Evolutionary conservation across 1,140 invertebrate species (phyloP).

Genomic region (Pararge aegeria): DNA sequence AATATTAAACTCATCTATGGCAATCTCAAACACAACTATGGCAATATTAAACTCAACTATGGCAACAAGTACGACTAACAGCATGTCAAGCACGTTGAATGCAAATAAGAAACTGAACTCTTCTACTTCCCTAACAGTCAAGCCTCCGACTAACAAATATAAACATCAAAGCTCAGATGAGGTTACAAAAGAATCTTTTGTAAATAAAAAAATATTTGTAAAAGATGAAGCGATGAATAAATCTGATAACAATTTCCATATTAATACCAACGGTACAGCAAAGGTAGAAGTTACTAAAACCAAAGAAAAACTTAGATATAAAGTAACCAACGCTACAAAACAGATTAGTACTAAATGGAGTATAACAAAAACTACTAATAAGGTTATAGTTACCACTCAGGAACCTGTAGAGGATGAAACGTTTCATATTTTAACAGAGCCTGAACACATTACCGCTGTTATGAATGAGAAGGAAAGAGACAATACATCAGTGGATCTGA

Average conservation of each 20-base stretch:
- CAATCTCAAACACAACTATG: not conserved
- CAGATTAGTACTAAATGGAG: constrained; percentile 46
- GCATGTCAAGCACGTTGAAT: constrained; percentile 56
- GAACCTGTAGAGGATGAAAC: constrained; percentile 63
- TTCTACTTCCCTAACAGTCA: constrained; percentile 53
- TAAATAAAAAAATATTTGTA: constrained; percentile 23
- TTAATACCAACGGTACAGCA: constrained; percentile 8
- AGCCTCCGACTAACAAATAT: constrained; percentile 50
- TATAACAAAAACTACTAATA: constrained; percentile 36
- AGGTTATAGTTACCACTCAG: constrained; percentile 47
- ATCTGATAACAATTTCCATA: constrained; percentile 10
- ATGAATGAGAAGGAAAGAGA: constrained; percentile 68
- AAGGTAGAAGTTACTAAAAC: constrained; percentile 21
- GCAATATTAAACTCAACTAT: not conserved
- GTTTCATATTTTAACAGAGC: constrained; percentile 79
- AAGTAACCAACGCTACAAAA: constrained; percentile 17
- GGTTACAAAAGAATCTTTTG: constrained; percentile 26
- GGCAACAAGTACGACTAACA: constrained; percentile 58
- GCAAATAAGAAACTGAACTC: constrained; percentile 43
- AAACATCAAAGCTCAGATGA: constrained; percentile 26
- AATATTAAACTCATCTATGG: not conserved
- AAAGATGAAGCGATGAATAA: constrained; percentile 30
- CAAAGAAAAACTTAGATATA: constrained; percentile 29
- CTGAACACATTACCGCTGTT: constrained; percentile 78
- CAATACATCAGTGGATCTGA: constrained; percentile 63